phyloP scores from a whole-genome alignment of 2,113 vertebrate species.

The Neofelis nebulosa region DNA sequence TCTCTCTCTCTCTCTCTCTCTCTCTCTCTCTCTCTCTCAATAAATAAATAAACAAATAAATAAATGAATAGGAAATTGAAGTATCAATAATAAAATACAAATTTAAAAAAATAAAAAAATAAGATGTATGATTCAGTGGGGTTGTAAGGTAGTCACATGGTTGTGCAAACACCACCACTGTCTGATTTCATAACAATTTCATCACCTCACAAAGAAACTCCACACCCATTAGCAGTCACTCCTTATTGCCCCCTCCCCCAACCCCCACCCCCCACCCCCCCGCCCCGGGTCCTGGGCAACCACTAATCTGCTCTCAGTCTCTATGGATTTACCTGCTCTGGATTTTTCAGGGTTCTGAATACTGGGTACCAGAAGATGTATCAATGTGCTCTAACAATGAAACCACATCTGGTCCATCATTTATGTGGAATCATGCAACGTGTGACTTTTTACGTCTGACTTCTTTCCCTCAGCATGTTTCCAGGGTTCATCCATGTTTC shows the following conservation, averaged over 20 bases:
- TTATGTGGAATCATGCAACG: not conserved
- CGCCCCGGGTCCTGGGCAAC: not conserved
- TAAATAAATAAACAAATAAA: no score
- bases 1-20: no score
- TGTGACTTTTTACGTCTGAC: not conserved
- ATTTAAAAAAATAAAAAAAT: no score
- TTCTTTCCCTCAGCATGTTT: not conserved
- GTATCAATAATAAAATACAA: no score
- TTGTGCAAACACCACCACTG: not conserved
- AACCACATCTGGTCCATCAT: not conserved
- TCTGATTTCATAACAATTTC: not conserved
- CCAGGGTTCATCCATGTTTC: not conserved
- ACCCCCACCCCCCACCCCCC: not conserved
- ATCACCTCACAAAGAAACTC: not conserved
- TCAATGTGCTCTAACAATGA: not conserved
- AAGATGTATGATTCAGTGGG: not conserved
- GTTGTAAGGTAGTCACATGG: not conserved
- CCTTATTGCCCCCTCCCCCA: not conserved
- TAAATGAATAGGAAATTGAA: no score
- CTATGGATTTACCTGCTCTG: not conserved
- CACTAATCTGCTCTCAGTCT: not conserved
- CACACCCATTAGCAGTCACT: not conserved
- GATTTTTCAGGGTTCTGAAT: not conserved
- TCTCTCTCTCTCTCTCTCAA: no score
- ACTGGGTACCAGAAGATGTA: no score